Evolutionary conservation across 1,140 invertebrate genomes (phyloP).

Genomic region (Drosophila chauvacae): DNA sequence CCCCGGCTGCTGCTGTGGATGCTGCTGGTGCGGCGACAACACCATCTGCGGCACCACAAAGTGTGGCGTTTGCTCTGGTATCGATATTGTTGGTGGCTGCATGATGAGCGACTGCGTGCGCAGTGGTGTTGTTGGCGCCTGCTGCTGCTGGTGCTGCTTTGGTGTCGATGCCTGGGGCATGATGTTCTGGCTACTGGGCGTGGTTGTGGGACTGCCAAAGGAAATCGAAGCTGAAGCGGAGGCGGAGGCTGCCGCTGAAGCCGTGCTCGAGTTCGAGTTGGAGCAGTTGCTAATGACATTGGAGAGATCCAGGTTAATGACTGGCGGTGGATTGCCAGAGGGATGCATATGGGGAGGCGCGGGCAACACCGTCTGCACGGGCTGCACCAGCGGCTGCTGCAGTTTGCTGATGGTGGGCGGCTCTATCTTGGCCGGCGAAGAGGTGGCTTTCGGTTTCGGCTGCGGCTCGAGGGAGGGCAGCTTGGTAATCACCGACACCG

Average conservation of each 20-base stretch:
- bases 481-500: slow-evolving; percentile 70
- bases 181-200: slow-evolving; percentile 13
- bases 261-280: slow-evolving; percentile 37
- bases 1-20: slow-evolving; percentile 41
- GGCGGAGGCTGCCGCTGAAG: slow-evolving; percentile 7
- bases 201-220: slow-evolving; percentile 62
- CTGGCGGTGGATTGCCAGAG: slow-evolving; percentile 27
- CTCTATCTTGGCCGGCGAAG: slow-evolving; percentile 61
- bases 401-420: slow-evolving; percentile 76
- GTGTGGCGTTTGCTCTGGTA: slow-evolving; percentile 85
- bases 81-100: slow-evolving; percentile 87
- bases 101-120: slow-evolving; percentile 76
- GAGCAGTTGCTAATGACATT: slow-evolving; percentile 80
- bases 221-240: slow-evolving; percentile 32
- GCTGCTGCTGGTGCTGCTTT: slow-evolving; percentile 31
- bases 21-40: slow-evolving; percentile 81
- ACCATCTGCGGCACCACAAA: slow-evolving; percentile 86
- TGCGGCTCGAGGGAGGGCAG: slow-evolving; percentile 34
- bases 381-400: slow-evolving; percentile 75
- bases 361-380: slow-evolving; percentile 73
- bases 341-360: slow-evolving; percentile 14
- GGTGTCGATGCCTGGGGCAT: slow-evolving; percentile 69
- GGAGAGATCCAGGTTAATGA: slow-evolving; percentile 72
- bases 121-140: slow-evolving; percentile 22
- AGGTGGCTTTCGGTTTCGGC: slow-evolving; percentile 8